Evolutionary conservation across 2,797 vertebrate species (phyloP).

Genomic region (Lophotriccus pileatus): DNA sequence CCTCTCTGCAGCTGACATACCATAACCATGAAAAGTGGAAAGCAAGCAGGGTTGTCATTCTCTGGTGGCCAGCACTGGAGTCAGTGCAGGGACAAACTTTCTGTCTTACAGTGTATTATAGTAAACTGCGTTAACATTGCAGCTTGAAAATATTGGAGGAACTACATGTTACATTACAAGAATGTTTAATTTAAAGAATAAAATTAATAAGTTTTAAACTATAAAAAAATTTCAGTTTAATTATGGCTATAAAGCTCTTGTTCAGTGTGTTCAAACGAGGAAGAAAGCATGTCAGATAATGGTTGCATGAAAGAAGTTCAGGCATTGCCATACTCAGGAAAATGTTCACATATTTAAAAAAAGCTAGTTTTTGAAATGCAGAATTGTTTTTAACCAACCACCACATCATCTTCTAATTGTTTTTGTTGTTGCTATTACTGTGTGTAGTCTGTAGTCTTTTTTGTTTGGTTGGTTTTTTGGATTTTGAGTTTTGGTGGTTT

Average conservation of each 20-base stretch:
- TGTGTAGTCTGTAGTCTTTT: not conserved
- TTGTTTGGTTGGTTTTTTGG: not conserved
- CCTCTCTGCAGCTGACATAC: not conserved
- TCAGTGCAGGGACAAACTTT: not conserved
- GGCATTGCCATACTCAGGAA: not conserved
- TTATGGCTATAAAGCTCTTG: not conserved
- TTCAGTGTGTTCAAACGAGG: not conserved
- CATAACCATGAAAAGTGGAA: not conserved
- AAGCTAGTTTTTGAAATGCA: not conserved
- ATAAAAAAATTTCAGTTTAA: rapidly evolving
- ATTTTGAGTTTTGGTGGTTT: not conserved
- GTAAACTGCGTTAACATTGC: not conserved
- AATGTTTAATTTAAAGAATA: not conserved
- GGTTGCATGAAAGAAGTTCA: not conserved
- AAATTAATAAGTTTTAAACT: not conserved
- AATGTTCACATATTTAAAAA: not conserved
- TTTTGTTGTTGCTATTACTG: not conserved
- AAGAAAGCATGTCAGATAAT: not conserved
- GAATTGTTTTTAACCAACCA: not conserved
- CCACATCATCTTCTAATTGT: not conserved
- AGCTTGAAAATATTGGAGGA: not conserved
- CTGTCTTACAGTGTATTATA: not conserved
- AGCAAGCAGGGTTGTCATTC: not conserved
- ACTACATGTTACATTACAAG: not conserved
- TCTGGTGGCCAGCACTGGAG: not conserved